A percentile compares a stretch with the other conserved stretches of the same genome.
Evolutionary conservation across 2,797 vertebrate species (phyloP).

Genomic region (Myotis pilosus): DNA sequence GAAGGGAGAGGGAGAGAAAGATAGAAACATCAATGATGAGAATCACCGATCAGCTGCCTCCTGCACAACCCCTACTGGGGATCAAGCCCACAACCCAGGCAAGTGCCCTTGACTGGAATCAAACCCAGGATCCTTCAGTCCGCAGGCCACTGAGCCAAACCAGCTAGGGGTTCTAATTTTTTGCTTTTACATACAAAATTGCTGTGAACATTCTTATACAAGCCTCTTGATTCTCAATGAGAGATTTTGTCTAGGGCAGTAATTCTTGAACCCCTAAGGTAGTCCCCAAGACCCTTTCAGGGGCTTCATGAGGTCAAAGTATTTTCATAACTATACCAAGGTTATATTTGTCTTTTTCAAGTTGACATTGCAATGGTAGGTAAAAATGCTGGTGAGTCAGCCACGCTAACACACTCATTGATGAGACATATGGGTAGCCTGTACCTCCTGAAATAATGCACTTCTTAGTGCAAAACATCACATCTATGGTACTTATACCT

Average conservation of each 20-base stretch:
- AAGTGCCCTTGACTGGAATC: no score
- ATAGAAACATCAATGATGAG: no score
- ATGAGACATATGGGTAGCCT: not conserved
- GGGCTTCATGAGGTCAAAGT: not conserved
- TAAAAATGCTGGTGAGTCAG: not conserved
- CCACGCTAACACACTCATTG: not conserved
- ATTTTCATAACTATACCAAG: not conserved
- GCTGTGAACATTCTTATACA: not conserved
- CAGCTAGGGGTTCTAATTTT: not conserved
- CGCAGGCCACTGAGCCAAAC: not conserved
- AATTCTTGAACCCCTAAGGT: not conserved
- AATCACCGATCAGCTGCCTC: not conserved
- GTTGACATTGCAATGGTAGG: not conserved
- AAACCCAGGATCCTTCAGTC: no score
- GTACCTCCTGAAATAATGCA: not conserved
- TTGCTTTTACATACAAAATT: conserved; percentile 32
- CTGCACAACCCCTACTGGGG: not conserved
- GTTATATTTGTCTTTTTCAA: not conserved
- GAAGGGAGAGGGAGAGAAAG: no score
- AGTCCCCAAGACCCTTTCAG: not conserved
- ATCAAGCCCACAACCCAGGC: no score
- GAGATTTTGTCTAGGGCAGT: not conserved
- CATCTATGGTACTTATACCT: not conserved
- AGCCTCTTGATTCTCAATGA: not conserved
- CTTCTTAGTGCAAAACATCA: not conserved